These are phyloP conservation scores for Ennomos quercinarius DNA, from an alignment of 2,888 invertebrate species.

Conservation along the genomic window DNA sequence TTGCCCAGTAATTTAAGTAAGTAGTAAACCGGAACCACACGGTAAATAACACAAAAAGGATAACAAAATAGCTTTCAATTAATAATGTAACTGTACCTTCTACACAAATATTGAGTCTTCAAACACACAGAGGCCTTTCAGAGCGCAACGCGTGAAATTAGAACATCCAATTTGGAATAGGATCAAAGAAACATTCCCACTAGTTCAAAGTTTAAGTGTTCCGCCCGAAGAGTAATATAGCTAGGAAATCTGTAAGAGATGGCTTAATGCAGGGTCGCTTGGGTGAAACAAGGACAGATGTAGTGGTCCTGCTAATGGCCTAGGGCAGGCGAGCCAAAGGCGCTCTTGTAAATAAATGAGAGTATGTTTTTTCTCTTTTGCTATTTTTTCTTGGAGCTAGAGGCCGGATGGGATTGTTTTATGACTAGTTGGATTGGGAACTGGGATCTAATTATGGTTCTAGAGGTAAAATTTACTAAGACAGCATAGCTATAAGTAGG, in stretches of 20 bases:
- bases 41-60: no score
- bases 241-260: constrained; percentile 62
- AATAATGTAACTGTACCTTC: neutral
- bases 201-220: constrained; percentile 66
- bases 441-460: constrained; percentile 49
- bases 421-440: constrained; percentile 47
- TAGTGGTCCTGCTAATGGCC: constrained; percentile 71
- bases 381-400: constrained; percentile 48
- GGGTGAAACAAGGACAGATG: constrained; percentile 58
- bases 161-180: constrained; percentile 34
- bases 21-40: no score
- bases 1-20: no score
- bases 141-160: constrained; percentile 25
- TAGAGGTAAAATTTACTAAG: constrained; percentile 18
- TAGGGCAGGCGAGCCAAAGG: constrained; percentile 65
- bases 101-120: neutral
- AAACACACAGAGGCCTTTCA: constrained; percentile 6
- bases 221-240: constrained; percentile 59
- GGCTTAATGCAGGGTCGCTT: constrained; percentile 52
- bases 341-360: constrained; percentile 75
- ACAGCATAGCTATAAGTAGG: no score
- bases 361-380: constrained; percentile 59
- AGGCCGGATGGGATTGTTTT: constrained; percentile 48
- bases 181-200: constrained; percentile 48
- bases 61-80: neutral